Evolutionary conservation across 2,888 invertebrate genomes (phyloP), one percentile per base, ranked within the genome.

Genomic region (Ceramica pisi): DNA sequence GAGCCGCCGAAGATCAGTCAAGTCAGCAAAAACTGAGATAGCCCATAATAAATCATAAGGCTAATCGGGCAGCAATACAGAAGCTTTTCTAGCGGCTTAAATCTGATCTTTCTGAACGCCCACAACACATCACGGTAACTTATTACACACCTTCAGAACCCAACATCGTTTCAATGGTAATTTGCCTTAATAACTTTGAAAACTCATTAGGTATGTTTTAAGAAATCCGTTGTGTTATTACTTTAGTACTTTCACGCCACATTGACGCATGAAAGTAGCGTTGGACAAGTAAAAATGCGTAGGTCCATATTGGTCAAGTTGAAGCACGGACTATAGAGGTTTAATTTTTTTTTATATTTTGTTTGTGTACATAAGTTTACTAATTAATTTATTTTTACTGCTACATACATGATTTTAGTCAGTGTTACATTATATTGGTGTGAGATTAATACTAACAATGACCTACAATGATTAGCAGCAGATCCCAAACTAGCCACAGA

Each of bases 151-250:
- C 86, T 88, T 91, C 55, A 91, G 91, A 92, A 92, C 92, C 91
- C 87, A 86, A 84, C 87, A 84, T 86, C 89, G 88, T 89, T 90
- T 88, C 88, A 81, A 89, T 89, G 88, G 93, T 91, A 92, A 94
- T 94, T 94, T 94, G 90, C 90, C 90, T 92, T 94, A 94, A 95
- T 94, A 94, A 93, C 94, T 93, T 92, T 90, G 88, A 92, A 92
- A 94, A 92, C 91, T 93, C 92, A 93, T 94, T 93, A 93, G 81
- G 83, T 80, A 85, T 87, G 88, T 88, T 91, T 89, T 88, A 90
- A 90, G 88, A 90, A 90, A 87, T 86, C 77, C 67, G 81, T 86
- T 83, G 81, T 76, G 80, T 72, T 76, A 81, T 87, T 84, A 83
- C 73, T 67, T 65, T 48, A 76, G 80, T 80, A 80, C 81, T 86